These are phyloP conservation scores for Amblyopsis rosae DNA, from an alignment of 2,113 vertebrate species.

Conservation along the genomic window DNA sequence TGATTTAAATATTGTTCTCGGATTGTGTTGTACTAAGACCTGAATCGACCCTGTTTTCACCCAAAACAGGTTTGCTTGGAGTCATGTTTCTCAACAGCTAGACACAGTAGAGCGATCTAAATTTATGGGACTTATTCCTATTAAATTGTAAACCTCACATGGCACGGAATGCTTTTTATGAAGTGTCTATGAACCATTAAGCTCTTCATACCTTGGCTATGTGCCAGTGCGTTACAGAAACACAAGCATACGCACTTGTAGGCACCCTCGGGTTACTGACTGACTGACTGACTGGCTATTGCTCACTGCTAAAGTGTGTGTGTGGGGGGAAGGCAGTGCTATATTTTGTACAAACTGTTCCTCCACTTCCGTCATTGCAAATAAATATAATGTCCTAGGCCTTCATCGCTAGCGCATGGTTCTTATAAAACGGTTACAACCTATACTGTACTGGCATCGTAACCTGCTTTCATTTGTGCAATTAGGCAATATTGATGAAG, in stretches of 20 bases:
- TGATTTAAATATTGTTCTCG: constrained; percentile 26
- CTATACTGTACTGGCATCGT: neutral
- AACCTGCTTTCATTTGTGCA: too few species aligned
- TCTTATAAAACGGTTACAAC: constrained; percentile 8
- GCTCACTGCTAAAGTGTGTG: constrained; percentile 3
- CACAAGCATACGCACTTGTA: neutral
- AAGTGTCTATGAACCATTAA: constrained; percentile 40
- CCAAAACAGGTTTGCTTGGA: constrained; percentile 35
- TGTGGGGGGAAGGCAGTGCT: neutral
- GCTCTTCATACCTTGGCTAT: constrained; percentile 25
- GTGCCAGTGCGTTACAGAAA: constrained; percentile 29
- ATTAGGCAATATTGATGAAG: too few species aligned
- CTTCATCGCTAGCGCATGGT: constrained; percentile 14
- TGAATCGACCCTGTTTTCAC: too few species aligned
- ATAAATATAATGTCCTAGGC: constrained; percentile 35
- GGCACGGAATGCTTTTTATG: constrained; percentile 36
- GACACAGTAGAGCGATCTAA: constrained; percentile 21
- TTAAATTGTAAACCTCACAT: constrained; percentile 15
- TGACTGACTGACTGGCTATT: constrained; percentile 19
- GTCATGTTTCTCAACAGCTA: constrained; percentile 29
- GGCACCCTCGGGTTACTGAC: neutral
- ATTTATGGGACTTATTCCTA: constrained; percentile 21
- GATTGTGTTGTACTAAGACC: constrained; percentile 4
- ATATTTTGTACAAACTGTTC: constrained; percentile 44
- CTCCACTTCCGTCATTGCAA: constrained; percentile 39